These are phyloP conservation scores for Dasyurus viverrinus DNA, from an alignment of 2,113 vertebrate species.

Conservation along the genomic window DNA sequence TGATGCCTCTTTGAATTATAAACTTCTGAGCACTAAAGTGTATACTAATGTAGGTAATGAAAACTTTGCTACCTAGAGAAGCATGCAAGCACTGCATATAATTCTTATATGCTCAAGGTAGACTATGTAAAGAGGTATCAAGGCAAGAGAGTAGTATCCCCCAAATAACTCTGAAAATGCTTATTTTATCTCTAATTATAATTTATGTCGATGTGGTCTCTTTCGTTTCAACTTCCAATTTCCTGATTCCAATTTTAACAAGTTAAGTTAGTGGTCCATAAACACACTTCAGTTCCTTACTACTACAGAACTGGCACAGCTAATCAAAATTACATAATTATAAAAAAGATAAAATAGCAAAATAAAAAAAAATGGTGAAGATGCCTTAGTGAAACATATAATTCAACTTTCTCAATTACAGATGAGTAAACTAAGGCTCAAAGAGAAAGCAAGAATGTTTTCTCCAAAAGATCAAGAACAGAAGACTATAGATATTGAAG, in stretches of 20 bases:
- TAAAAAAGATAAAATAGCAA: not conserved
- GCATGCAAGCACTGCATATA: not conserved
- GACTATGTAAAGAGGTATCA: not conserved
- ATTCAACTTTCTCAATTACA: not conserved
- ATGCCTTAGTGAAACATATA: not conserved
- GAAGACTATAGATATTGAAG: too few relatives aligned
- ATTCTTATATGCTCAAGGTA: not conserved
- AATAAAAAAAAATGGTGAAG: not conserved
- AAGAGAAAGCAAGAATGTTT: not conserved
- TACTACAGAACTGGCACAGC: not conserved
- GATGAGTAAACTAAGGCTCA: not conserved
- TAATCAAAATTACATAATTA: not conserved
- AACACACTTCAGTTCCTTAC: not conserved
- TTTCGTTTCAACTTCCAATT: slow-evolving; percentile 15
- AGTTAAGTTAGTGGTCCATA: not conserved
- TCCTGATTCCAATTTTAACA: not conserved
- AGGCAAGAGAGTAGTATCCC: not conserved
- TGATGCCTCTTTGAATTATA: not conserved
- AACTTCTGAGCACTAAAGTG: not conserved
- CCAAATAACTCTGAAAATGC: not conserved
- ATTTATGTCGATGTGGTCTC: slow-evolving; percentile 9
- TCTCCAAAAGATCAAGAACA: too few relatives aligned
- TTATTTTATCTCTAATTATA: slow-evolving; percentile 36
- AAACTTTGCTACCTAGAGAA: not conserved
- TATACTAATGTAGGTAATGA: not conserved